Evolutionary conservation across 2,888 invertebrate species (phyloP).

Genomic region (Caenorhabditis plicata): DNA sequence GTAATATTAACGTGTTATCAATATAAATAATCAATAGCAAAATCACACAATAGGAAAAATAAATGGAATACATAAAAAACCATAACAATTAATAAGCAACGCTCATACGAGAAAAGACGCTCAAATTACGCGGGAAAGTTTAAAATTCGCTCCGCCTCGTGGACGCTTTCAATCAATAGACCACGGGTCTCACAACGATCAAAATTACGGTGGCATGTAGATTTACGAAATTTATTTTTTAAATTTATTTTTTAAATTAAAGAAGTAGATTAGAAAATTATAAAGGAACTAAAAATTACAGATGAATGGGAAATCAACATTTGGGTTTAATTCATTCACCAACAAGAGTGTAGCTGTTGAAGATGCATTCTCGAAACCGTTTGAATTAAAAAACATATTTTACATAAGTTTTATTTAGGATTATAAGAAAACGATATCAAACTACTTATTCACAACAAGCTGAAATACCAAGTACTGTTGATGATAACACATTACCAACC

Average conservation of each 20-base stretch:
- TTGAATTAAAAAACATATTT: conserved; percentile 1
- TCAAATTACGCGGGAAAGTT: conserved; percentile 36
- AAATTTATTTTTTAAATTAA: conserved; percentile 1
- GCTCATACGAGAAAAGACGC: conserved; percentile 8
- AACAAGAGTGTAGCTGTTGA: conserved; percentile 11
- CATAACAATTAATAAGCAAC: not conserved
- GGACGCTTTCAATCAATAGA: conserved; percentile 21
- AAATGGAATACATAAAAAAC: not conserved
- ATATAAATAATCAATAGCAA: not conserved
- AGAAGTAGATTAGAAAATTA: not conserved
- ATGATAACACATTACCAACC: conserved; percentile 30
- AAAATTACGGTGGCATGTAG: conserved; percentile 18
- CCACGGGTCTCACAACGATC: conserved; percentile 17
- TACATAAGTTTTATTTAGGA: conserved; percentile 9
- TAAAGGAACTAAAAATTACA: too few species aligned
- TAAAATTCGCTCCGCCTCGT: conserved; percentile 26
- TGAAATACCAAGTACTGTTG: conserved; percentile 1
- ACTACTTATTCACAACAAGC: conserved; percentile 8
- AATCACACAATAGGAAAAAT: not conserved
- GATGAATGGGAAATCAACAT: not conserved
- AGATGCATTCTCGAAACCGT: conserved; percentile 50
- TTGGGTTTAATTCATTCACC: conserved; percentile 1
- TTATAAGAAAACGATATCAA: conserved; percentile 23
- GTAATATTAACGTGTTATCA: not conserved
- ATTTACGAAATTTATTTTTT: conserved; percentile 20